These are phyloP conservation scores for Passer domesticus DNA, from an alignment of 2,113 vertebrate genomes.

Conservation along the genomic window DNA sequence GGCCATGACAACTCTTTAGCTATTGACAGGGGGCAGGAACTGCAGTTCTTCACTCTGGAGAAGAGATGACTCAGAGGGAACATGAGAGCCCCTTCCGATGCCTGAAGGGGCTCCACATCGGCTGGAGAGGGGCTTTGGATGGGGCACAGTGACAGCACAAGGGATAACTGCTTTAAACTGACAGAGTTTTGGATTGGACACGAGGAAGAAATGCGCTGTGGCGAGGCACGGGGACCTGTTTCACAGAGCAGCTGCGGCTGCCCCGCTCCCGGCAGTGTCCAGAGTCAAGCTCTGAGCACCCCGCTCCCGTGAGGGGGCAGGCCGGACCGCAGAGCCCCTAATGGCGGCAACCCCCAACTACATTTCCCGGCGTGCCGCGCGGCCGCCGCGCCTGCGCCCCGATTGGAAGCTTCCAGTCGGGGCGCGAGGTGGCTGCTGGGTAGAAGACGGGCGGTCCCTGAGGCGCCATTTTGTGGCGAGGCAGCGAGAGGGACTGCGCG, in stretches of 20 bases:
- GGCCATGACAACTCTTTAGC: background rate
- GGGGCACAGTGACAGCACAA: background rate
- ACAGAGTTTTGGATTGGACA: background rate
- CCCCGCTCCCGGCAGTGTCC: too few species aligned
- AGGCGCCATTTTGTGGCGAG: slow-evolving; percentile 78
- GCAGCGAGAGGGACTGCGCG: background rate
- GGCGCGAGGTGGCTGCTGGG: slow-evolving; percentile 62
- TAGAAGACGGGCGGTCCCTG: slow-evolving; percentile 71
- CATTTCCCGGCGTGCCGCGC: slow-evolving; percentile 5
- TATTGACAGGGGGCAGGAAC: accelerated
- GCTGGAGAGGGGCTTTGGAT: background rate
- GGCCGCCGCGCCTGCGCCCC: background rate
- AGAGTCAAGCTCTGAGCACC: background rate
- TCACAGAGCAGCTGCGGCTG: background rate
- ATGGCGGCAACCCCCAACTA: background rate
- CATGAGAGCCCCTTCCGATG: background rate
- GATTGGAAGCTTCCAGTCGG: slow-evolving; percentile 49
- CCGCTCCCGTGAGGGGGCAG: accelerated
- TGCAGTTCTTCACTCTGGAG: background rate
- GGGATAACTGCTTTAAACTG: background rate
- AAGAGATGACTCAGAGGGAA: background rate
- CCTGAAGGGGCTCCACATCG: background rate
- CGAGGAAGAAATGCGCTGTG: background rate
- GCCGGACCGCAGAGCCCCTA: accelerated
- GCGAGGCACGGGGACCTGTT: too few species aligned